These are phyloP conservation scores for Chauna torquata DNA, from an alignment of 2,113 vertebrate species.

Conservation along the genomic window DNA sequence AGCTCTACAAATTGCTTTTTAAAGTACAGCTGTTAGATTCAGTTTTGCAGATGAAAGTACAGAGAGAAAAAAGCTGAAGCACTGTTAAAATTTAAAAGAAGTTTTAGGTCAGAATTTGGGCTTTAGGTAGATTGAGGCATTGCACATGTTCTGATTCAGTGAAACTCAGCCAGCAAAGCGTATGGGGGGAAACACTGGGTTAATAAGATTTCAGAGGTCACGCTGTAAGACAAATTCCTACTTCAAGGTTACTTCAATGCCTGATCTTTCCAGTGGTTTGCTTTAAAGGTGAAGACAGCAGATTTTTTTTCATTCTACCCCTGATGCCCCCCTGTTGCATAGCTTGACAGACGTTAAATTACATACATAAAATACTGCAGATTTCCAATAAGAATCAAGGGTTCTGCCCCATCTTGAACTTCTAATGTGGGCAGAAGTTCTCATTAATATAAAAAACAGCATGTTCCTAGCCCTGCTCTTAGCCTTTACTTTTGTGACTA, in stretches of 20 bases:
- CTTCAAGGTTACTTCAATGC: neutral
- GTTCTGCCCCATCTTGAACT: fast-evolving
- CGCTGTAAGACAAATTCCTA: neutral
- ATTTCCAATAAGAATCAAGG: neutral
- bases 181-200: neutral
- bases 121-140: neutral
- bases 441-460: neutral
- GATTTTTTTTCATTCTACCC: neutral
- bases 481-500: neutral
- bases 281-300: neutral
- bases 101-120: neutral
- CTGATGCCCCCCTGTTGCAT: neutral
- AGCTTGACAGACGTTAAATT: neutral
- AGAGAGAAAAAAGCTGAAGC: neutral
- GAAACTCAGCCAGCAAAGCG: neutral
- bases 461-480: neutral
- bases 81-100: neutral
- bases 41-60: neutral
- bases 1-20: neutral
- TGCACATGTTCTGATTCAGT: neutral
- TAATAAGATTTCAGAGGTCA: neutral
- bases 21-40: neutral
- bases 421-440: neutral
- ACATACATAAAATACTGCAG: neutral
- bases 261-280: neutral